These are phyloP conservation scores for Unio delphinus DNA, from an alignment of 2,888 invertebrate species.

Conservation along the genomic window DNA sequence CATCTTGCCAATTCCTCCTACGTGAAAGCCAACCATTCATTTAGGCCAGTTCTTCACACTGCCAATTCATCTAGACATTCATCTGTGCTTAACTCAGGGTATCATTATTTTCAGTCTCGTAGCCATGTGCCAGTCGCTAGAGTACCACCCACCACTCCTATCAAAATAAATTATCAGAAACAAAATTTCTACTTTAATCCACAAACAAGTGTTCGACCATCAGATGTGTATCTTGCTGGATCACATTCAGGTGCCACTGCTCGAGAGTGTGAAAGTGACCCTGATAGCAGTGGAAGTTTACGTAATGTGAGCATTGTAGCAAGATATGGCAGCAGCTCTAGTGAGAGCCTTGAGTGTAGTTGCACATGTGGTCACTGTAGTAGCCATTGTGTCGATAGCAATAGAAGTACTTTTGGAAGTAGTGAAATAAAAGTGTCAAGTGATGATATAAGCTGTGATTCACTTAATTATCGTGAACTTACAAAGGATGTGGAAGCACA, in stretches of 20 bases:
- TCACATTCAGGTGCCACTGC: too few species aligned
- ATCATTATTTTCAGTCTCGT: too few species aligned
- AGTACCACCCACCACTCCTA: too few species aligned
- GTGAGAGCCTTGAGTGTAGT: conserved; percentile 2
- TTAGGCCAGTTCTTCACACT: too few species aligned
- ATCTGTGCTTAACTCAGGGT: too few species aligned
- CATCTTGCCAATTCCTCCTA: too few species aligned
- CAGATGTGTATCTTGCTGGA: background rate
- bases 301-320: conserved; percentile 40
- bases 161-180: too few species aligned
- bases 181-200: background rate
- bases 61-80: too few species aligned
- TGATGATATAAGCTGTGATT: conserved; percentile 57
- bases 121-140: too few species aligned
- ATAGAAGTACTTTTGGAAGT: conserved; percentile 56
- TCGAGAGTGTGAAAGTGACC: conserved; percentile 26
- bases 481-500: too few species aligned
- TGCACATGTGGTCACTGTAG: conserved; percentile 1
- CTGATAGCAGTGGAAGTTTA: conserved; percentile 26
- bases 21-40: too few species aligned
- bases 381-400: conserved; percentile 38
- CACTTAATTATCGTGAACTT: conserved; percentile 6
- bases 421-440: conserved; percentile 48
- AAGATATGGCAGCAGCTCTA: conserved; percentile 39
- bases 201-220: conserved; percentile 8